Evolutionary conservation across 2,888 invertebrate species (phyloP), one percentile per base, ranked within the genome.

Genomic region (Euzetes globulus): DNA sequence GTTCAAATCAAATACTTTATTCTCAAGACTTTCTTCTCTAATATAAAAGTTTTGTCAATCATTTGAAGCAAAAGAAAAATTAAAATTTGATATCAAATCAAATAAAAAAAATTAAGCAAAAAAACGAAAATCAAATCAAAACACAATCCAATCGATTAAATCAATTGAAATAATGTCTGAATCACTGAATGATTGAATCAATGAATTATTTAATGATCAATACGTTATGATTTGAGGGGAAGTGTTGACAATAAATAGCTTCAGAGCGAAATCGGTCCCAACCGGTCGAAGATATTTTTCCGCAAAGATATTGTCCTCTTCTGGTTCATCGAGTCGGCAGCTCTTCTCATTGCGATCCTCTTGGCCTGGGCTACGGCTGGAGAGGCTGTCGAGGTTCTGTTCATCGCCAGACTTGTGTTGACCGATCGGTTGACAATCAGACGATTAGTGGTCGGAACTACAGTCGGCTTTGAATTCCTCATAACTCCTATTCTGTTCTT

Each of bases 221-320:
- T 41, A 6, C 13, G 41, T 41, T 1, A 41, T 41, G 41, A 41
- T 41, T 41, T 33, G 17, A n/a, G 50, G 13, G 50, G 50, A 50
- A 5, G 3, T 5, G 47, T n/a, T n/a, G 6, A 17, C 50, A 58
- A 58, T 58, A 19, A 52, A 52, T 19, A 52, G 17, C 33, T 41
- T 19, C 22, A 68, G 2, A 68, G 33, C 13, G 68, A 68, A 6
- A 68, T 68, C 41, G 71, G 55, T 17, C 75, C 75, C 50, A 75
- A 60, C 45, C 75, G 11, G 71, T 75, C 75, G 45, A 75, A 75
- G 29, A 75, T 75, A 27, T 63, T 75, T 60, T 75, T 75, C 47
- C 71, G 71, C 19, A 74, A 55, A 27, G 74, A 74, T 29, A 74
- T 55, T 55, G 65, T 74, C 19, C 22, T 68, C 13, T 45, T 58